Evolutionary conservation across 2,797 vertebrate genomes (phyloP), one percentile per base, ranked within the genome.

Genomic region (Furcifer pardalis): DNA sequence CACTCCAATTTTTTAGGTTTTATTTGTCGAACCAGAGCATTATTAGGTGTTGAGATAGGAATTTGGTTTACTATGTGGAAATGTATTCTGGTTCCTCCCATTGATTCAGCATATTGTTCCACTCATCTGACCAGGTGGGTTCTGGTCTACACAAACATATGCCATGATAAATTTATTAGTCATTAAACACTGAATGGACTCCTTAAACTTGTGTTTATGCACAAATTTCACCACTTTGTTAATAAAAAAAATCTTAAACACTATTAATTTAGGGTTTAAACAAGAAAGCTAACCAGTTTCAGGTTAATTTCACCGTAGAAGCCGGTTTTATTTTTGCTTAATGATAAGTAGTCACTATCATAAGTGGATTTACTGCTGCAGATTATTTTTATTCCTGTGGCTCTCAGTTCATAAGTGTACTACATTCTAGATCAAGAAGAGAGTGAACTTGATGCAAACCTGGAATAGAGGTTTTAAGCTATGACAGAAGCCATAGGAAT

Each of bases 1-100:
- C 1, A 1, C 0, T 62, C n/a, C 66, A 81, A 69, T 46, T 86
- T 81, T 56, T 77, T 21, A 21, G 5, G 44, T 77, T 52, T 7
- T 13, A 17, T 81, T 0, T 1, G 52, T 30, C 25, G 1, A 0
- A 19, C 0, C 1, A 44, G 7, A 62, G 0, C 44, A 19, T 21
- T 2, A 3, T 0, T 49, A 46, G 8, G 19, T 59, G 3, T 65
- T 46, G 23, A 27, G 3, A 37, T 73, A 56, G 46, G 15, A 74
- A 49, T 37, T 17, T 30, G 8, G 44, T 74, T 83, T 49, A 15
- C 9, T 7, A 63, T 74, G 44, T 49, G 79, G 56, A 65, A 74
- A 82, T 37, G 30, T 12, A 32, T 30, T 56, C 32, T 56, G n/a
- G 30, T 71, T 72, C 21, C 27, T 2, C 3, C 30, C 21, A 27